phyloP scores from a whole-genome alignment of 2,797 vertebrate species.

The Okamejei kenojei region DNA sequence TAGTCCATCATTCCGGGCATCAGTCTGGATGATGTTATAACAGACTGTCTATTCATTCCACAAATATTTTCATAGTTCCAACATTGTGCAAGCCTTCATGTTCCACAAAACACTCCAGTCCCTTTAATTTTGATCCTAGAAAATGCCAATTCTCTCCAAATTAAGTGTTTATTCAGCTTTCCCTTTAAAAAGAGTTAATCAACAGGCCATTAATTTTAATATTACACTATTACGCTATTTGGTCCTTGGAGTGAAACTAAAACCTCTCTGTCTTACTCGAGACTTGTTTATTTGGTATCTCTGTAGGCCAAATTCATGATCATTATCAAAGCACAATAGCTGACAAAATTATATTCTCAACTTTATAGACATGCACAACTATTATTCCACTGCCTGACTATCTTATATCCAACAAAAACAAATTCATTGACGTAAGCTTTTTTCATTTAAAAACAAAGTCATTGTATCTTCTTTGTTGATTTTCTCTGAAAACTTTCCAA shows the following conservation, averaged over 20 bases:
- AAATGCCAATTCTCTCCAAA: background rate
- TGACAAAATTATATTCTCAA: background rate
- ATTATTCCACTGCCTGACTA: background rate
- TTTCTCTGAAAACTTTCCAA: background rate
- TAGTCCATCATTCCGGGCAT: background rate
- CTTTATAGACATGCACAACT: background rate
- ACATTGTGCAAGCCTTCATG: background rate
- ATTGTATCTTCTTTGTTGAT: background rate
- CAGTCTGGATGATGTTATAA: background rate
- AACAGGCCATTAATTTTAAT: background rate
- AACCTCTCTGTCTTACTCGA: background rate
- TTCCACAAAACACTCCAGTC: background rate
- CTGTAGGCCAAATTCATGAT: background rate
- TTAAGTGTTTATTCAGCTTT: background rate
- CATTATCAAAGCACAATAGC: background rate
- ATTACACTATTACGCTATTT: background rate
- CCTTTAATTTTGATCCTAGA: background rate
- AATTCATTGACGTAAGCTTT: background rate
- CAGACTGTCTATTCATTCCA: background rate
- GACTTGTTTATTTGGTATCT: background rate
- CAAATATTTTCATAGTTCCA: conserved; percentile 8
- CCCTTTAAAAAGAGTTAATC: background rate
- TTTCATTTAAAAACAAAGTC: background rate
- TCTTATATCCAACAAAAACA: background rate
- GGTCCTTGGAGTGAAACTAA: background rate